phyloP scores from a whole-genome alignment of 2,113 vertebrate species.

The Accipiter virgatus region DNA sequence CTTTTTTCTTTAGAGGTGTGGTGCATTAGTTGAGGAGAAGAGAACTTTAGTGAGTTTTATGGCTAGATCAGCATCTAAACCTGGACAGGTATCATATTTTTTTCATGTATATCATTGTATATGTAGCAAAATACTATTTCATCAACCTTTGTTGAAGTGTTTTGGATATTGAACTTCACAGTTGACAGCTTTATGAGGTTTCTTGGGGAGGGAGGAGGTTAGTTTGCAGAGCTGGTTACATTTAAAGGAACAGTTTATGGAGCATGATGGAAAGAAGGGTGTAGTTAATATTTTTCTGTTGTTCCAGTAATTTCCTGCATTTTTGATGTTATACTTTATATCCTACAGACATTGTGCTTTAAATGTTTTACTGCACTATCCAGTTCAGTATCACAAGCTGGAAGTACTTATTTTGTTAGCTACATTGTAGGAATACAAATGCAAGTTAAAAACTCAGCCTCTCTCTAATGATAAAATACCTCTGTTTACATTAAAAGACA shows the following conservation, averaged over 20 bases:
- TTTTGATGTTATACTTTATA: background rate
- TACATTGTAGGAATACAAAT: background rate
- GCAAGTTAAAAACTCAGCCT: background rate
- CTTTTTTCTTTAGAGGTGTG: slow-evolving; percentile 76
- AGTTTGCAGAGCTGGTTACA: background rate
- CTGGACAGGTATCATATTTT: slow-evolving; percentile 79
- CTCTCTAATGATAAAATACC: background rate
- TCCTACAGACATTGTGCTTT: background rate
- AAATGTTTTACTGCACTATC: background rate
- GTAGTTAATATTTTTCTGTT: background rate
- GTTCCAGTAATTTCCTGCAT: background rate
- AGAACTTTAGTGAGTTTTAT: slow-evolving; percentile 70
- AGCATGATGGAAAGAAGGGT: background rate
- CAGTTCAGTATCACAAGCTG: background rate
- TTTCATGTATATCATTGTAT: background rate
- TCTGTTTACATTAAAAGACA: background rate
- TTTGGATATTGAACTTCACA: background rate
- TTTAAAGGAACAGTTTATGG: background rate
- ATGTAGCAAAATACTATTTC: background rate
- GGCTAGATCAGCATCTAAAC: slow-evolving; percentile 39
- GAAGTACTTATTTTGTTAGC: background rate
- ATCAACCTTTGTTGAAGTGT: background rate
- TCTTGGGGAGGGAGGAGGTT: background rate
- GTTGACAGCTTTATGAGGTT: background rate
- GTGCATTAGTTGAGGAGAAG: slow-evolving; percentile 80